These are phyloP conservation scores for Neoitamus cyanurus DNA, from an alignment of 2,888 invertebrate species.

Conservation along the genomic window DNA sequence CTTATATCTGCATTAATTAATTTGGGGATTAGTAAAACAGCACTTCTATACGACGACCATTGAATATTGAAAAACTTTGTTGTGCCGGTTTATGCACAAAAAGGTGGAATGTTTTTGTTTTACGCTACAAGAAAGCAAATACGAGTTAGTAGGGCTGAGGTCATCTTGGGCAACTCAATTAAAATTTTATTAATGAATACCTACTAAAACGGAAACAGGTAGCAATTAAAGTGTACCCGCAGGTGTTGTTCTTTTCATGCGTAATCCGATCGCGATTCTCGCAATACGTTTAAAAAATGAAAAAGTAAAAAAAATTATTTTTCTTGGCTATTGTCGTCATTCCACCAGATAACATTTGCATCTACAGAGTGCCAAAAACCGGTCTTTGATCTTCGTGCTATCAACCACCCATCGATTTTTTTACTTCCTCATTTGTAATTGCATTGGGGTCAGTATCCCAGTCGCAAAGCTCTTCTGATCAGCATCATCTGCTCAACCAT, in stretches of 20 bases:
- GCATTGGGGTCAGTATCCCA: neutral
- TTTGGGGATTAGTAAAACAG: too few species aligned
- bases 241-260: neutral
- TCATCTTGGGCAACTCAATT: neutral
- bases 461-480: neutral
- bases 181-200: neutral
- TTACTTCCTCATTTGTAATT: neutral
- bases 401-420: neutral
- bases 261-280: neutral
- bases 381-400: neutral
- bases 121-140: neutral
- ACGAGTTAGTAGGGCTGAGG: neutral
- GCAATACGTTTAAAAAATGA: too few species aligned
- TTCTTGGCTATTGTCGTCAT: neutral
- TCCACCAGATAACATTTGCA: neutral
- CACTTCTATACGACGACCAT: too few species aligned
- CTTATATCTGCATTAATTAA: too few species aligned
- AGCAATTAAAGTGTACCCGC: neutral
- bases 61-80: too few species aligned
- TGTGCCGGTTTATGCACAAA: too few species aligned
- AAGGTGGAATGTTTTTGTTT: neutral
- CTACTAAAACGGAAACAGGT: neutral
- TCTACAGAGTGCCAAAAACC: neutral
- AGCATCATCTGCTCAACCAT: neutral
- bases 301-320: neutral